phyloP scores from a whole-genome alignment of 2,113 vertebrate genomes.

The Trogon melanurus region DNA sequence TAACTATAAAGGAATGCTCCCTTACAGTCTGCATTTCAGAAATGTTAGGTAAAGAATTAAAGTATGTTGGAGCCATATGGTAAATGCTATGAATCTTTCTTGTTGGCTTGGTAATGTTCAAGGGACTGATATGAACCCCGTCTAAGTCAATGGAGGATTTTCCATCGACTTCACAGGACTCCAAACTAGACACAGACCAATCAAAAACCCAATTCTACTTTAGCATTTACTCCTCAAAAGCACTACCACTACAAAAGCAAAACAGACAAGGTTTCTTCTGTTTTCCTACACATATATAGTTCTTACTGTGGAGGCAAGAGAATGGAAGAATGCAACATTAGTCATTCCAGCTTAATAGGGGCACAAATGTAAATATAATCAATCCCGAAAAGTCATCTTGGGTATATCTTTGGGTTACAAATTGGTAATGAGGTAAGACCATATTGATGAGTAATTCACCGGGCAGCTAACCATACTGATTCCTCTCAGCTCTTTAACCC shows the following conservation, averaged over 20 bases:
- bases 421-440: not conserved
- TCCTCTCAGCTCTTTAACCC: slow-evolving; percentile 18
- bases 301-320: not conserved
- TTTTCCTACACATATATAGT: not conserved
- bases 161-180: not conserved
- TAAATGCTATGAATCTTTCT: slow-evolving; percentile 17
- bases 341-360: not conserved
- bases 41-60: slow-evolving; percentile 53
- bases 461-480: slow-evolving; percentile 15
- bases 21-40: slow-evolving; percentile 32
- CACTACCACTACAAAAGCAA: not conserved
- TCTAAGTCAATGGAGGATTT: not conserved
- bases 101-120: not conserved
- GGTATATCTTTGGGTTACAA: not conserved
- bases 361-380: not conserved
- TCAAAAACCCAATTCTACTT: not conserved
- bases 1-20: slow-evolving; percentile 21
- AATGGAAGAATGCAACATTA: not conserved
- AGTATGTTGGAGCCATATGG: not conserved
- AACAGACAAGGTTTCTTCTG: not conserved
- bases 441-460: not conserved
- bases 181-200: not conserved
- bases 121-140: not conserved
- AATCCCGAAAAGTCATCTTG: not conserved
- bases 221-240: not conserved